Conservation (phyloP, 2,113 vertebrate genomes). For the Silurus asotus region DNA sequence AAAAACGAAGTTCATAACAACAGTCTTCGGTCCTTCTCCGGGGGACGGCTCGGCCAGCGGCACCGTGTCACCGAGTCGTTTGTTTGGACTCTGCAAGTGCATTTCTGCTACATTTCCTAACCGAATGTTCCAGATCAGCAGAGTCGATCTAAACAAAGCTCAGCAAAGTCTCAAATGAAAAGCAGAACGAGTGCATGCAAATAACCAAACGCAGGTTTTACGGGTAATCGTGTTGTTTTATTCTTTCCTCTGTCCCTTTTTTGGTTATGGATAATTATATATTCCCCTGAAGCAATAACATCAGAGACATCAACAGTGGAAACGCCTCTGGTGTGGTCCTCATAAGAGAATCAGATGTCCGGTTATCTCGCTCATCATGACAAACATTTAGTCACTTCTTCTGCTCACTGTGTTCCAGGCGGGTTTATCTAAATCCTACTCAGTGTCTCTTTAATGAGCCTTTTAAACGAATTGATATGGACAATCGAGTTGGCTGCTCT, state of each 20-base stretch:
- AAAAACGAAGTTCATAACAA: not conserved
- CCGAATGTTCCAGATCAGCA: slow-evolving; percentile 45
- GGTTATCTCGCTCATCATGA: not conserved
- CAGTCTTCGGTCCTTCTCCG: not conserved
- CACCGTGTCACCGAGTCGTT: slow-evolving; percentile 16
- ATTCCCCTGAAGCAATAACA: not conserved
- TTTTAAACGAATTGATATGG: not conserved
- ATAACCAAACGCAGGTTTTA: slow-evolving; percentile 21
- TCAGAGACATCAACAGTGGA: not conserved
- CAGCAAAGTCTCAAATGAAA: slow-evolving; percentile 29
- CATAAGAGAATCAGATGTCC: not conserved
- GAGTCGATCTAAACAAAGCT: slow-evolving; percentile 33
- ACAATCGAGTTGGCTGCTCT: not conserved
- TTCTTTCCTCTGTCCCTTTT: not conserved
- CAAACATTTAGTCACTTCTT: not conserved
- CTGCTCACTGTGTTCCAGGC: not conserved
- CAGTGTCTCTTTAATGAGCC: not conserved
- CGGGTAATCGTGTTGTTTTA: not conserved
- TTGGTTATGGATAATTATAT: not conserved
- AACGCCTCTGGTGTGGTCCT: slow-evolving; percentile 3
- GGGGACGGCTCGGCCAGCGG: not conserved
- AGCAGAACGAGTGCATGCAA: slow-evolving; percentile 27
- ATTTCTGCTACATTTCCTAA: slow-evolving; percentile 31
- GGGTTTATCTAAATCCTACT: not conserved
- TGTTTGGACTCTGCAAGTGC: slow-evolving; percentile 32